Evolutionary conservation across 2,888 invertebrate genomes (phyloP), one percentile per base, ranked within the genome.

Genomic region (Sinodicranocentrus sp.): DNA sequence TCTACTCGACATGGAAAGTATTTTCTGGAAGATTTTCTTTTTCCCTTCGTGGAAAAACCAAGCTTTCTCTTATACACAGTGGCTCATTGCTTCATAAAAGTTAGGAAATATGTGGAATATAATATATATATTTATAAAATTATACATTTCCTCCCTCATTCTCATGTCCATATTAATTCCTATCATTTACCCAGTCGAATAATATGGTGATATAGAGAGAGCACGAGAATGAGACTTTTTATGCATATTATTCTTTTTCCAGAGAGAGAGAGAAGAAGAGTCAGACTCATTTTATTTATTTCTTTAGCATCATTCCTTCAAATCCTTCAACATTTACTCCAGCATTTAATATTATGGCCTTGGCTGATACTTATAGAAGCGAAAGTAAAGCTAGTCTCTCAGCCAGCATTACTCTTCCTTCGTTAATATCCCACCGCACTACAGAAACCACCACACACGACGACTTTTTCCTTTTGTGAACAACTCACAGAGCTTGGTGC

Each of bases 211-310:
- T n/a, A n/a, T n/a, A n/a, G n/a, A n/a, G n/a, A n/a, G 15, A 48
- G 48, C 5, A 70, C 2, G 48, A 48, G 15, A 48, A 72, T 71
- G n/a, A 39, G 28, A 5, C 61, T 61, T 63, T 17, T 63, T n/a
- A 26, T 63, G 33, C 52, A 70, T 48, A 44, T 25, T 33, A 33
- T 33, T 28, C 25, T 68, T 68, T 52, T 68, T 68, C 68, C 26
- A 54, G n/a, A 33, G 21, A 17, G 39, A 75, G 21, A 52, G 25
- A 65, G 75, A 65, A 52, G 21, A 33, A 67, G 33, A 77, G 68
- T 63, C 68, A 71, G 8, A 65, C 59, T 75, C 75, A 71, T 75
- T 79, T 83, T 85, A 85, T 85, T 85, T 85, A 85, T 83, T 85
- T 83, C 85, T 85, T 79, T 79, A 76, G 82, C 57, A 73, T 79